Evolutionary conservation across 2,113 vertebrate species (phyloP).

Genomic region (Sinocyclocheilus maitianheensis): DNA sequence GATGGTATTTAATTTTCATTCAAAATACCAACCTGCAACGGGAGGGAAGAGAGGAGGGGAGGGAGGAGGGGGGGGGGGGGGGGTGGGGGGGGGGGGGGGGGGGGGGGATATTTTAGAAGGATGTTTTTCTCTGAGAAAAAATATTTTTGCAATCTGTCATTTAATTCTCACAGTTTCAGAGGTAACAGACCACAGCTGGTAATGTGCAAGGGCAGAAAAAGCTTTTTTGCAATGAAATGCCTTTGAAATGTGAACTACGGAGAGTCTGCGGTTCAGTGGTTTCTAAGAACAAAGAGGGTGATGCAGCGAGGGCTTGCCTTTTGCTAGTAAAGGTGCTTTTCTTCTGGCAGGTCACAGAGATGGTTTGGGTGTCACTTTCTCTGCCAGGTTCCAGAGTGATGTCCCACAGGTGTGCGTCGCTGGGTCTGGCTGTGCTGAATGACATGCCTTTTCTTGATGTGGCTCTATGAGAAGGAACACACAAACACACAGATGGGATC

Average conservation of each 20-base stretch:
- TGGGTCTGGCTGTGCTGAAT: constrained; percentile 79
- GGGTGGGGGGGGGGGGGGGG: neutral
- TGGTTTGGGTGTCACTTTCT: constrained; percentile 64
- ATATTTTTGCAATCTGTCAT: constrained; percentile 41
- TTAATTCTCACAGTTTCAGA: constrained; percentile 25
- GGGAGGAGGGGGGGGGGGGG: neutral
- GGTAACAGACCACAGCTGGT: constrained; percentile 34
- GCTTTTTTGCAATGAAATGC: neutral
- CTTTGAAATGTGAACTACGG: neutral
- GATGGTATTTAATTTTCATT: constrained; percentile 39
- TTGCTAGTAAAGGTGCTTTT: constrained; percentile 68
- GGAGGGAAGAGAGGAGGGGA: too few relatives aligned
- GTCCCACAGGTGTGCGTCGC: constrained; percentile 82
- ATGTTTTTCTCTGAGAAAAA: constrained; percentile 36
- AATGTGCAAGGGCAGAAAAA: constrained; percentile 29
- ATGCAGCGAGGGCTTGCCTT: constrained; percentile 73
- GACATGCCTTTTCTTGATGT: constrained; percentile 82
- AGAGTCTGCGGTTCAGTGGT: constrained; percentile 3
- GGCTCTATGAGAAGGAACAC: constrained; percentile 73
- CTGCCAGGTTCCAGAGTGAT: constrained; percentile 72
- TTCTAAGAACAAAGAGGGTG: neutral
- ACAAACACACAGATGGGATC: constrained; percentile 43
- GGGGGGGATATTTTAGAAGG: neutral
- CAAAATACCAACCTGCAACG: neutral
- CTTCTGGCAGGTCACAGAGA: constrained; percentile 84